Percentiles rank a stretch among this genome's conserved stretches.
Evolutionary conservation across 1,140 invertebrate species (phyloP).

Genomic region (Monochamus saltuarius): DNA sequence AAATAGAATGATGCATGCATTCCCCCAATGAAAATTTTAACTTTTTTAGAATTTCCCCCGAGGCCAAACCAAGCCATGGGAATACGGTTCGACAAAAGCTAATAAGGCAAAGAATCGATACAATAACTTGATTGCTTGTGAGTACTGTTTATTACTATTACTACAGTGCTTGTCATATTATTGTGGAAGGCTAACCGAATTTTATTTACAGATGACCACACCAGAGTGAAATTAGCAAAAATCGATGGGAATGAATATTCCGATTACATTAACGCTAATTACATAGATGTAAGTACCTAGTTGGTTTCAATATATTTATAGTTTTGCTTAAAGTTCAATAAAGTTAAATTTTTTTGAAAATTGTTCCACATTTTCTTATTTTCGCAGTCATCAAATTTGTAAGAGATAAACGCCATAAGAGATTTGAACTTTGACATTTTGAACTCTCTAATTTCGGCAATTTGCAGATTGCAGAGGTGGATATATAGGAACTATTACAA

Average conservation of each 20-base stretch:
- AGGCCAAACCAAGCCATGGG: conserved; percentile 33
- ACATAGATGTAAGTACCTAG: conserved; percentile 32
- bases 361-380: too few species aligned
- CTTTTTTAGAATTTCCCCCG: conserved; percentile 38
- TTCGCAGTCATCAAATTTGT: too few species aligned
- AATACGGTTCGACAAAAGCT: conserved; percentile 26
- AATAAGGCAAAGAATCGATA: conserved; percentile 78
- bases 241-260: conserved; percentile 50
- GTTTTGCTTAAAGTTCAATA: too few species aligned
- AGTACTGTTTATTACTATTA: conserved; percentile 30
- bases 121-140: conserved; percentile 76
- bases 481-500: too few species aligned
- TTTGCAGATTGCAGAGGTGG: too few species aligned
- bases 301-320: too few species aligned
- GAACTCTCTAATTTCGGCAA: too few species aligned
- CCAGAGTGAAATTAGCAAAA: conserved; percentile 67
- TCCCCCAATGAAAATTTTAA: background rate
- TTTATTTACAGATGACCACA: conserved; percentile 67
- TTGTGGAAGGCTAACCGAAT: conserved; percentile 9
- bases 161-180: conserved; percentile 4
- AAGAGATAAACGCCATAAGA: too few species aligned
- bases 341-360: too few species aligned
- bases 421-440: too few species aligned
- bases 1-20: too few species aligned
- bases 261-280: conserved; percentile 44